Conservation (phyloP, 2,113 vertebrate species). For the Vombatus ursinus region DNA sequence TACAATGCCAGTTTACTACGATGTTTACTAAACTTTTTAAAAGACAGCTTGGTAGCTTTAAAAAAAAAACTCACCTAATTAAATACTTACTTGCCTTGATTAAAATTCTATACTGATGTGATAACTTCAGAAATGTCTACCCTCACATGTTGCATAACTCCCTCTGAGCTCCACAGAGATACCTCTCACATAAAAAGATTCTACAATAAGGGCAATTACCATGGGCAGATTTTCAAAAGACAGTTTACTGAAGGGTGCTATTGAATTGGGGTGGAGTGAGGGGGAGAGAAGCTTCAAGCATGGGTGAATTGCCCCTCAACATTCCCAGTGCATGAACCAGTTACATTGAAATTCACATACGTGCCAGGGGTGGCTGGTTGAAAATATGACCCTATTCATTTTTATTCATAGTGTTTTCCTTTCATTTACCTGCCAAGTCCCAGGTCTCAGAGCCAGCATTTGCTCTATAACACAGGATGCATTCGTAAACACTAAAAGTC, state of each 20-base stretch:
- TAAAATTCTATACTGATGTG: background rate
- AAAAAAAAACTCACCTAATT: background rate
- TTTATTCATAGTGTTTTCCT: background rate
- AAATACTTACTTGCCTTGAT: background rate
- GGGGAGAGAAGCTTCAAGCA: background rate
- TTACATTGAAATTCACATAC: background rate
- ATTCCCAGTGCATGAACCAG: background rate
- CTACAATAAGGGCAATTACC: background rate
- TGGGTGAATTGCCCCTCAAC: background rate
- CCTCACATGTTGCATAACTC: background rate
- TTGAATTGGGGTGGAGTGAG: background rate
- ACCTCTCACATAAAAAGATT: background rate
- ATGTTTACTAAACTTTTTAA: slow-evolving; percentile 7
- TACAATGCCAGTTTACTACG: slow-evolving; percentile 35
- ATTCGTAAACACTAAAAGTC: background rate
- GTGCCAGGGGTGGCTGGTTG: background rate
- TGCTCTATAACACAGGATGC: background rate
- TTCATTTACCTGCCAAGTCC: slow-evolving; percentile 5
- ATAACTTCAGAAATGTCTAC: background rate
- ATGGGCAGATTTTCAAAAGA: background rate
- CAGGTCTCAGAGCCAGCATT: background rate
- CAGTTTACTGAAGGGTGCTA: background rate
- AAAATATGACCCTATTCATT: slow-evolving; percentile 10
- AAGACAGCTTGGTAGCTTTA: slow-evolving; percentile 43
- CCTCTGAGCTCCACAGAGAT: background rate